phyloP scores from a whole-genome alignment of 2,888 invertebrate genomes.

The Diploptera punctata region DNA sequence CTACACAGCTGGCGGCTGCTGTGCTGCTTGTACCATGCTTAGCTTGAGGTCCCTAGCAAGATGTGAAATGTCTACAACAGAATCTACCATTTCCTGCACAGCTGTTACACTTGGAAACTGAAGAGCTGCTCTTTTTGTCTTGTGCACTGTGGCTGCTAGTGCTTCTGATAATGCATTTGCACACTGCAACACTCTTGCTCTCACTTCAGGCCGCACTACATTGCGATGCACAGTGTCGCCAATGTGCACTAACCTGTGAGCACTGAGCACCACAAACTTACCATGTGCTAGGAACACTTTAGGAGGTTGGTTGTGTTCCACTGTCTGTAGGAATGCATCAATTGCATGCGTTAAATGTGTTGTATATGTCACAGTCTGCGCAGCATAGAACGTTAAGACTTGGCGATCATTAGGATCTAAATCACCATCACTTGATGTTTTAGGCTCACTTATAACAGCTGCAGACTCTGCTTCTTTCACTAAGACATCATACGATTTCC shows the following conservation, averaged over 20 bases:
- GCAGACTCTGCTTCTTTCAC: conserved; percentile 64
- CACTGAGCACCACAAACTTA: conserved; percentile 93
- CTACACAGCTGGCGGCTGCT: conserved; percentile 12
- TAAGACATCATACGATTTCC: conserved; percentile 75
- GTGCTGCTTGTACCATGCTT: conserved; percentile 39
- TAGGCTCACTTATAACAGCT: conserved; percentile 33
- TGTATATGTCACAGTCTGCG: conserved; percentile 85
- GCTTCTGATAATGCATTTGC: conserved; percentile 84
- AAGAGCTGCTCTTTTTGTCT: conserved; percentile 89
- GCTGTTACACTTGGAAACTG: conserved; percentile 91
- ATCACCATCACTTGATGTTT: conserved; percentile 47
- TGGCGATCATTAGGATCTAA: conserved; percentile 82
- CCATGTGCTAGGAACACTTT: conserved; percentile 90
- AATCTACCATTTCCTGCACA: conserved; percentile 93
- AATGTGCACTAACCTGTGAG: conserved; percentile 92
- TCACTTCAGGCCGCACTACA: conserved; percentile 74
- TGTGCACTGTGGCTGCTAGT: conserved; percentile 80
- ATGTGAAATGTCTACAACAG: conserved; percentile 84
- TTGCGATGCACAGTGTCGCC: conserved; percentile 93
- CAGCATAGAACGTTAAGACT: conserved; percentile 85
- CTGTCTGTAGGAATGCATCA: conserved; percentile 89
- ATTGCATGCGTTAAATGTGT: conserved; percentile 87
- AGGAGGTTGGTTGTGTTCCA: conserved; percentile 93
- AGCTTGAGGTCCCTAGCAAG: conserved; percentile 79
- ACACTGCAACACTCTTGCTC: conserved; percentile 74